Conservation (phyloP, 1,140 invertebrate genomes). For the Caerostris darwini region DNA sequence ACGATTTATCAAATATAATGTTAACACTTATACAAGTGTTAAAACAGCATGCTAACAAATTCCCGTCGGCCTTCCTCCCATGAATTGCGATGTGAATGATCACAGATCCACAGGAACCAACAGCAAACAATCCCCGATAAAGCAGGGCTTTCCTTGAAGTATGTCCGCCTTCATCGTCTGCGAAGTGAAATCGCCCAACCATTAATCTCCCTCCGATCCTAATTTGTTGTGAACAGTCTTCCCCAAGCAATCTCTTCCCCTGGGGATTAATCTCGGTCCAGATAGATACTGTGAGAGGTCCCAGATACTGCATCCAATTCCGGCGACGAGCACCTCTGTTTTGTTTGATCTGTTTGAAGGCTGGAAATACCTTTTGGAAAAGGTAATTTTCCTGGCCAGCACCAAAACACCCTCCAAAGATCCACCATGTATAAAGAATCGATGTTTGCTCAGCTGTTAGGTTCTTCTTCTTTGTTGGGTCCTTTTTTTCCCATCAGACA, state of each 20-base stretch:
- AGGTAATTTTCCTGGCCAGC: no score
- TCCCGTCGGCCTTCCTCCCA: no score
- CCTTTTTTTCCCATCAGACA: no score
- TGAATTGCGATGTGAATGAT: background rate
- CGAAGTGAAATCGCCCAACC: background rate
- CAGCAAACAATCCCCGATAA: background rate
- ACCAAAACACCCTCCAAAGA: background rate
- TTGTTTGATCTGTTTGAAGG: conserved; percentile 17
- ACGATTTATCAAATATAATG: no score
- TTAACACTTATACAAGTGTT: no score
- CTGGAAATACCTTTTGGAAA: background rate
- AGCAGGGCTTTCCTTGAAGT: conserved; percentile 4
- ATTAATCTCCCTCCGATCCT: conserved; percentile 55
- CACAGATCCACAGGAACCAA: background rate
- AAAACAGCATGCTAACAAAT: no score
- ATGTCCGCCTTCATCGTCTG: background rate
- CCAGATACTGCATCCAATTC: conserved; percentile 8
- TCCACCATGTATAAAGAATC: conserved; percentile 31
- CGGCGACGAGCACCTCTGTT: background rate
- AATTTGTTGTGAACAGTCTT: conserved; percentile 29
- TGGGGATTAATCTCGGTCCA: conserved; percentile 43
- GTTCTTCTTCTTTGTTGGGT: background rate
- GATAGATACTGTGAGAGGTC: background rate
- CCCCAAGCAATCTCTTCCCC: background rate
- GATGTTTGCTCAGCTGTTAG: conserved; percentile 65